Evolutionary conservation across 2,113 vertebrate genomes (phyloP), one percentile per base, ranked within the genome.

Genomic region (Cyprinus carpio): DNA sequence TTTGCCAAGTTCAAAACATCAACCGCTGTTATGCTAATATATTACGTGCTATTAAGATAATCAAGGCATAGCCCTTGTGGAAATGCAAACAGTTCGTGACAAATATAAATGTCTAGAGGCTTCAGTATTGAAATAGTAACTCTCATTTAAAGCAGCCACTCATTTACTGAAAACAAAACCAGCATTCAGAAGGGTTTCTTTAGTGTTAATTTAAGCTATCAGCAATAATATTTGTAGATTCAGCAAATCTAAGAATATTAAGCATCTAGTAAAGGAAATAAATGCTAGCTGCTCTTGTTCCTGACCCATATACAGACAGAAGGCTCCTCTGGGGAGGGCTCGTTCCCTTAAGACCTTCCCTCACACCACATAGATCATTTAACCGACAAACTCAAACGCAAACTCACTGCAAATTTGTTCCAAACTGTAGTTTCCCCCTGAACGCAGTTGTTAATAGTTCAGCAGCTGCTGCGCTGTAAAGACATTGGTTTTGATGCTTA

Each of bases 221-320:
- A 23, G 34, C 67, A 37, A 37, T 37, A 6, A 37, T 71, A 71
- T 71, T 10, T 54, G n/a, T 31, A 76, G 25, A 54, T 29, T 76
- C 46, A 76, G 27, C 25, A 76, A 20, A 31, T 29, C 8, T n/a
- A 25, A 79, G 31, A 10, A 40, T 7, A 79, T 62, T 62, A 80
- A n/a, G 46, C 49, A 56, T 20, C 46, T 56, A 31, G 23, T 43
- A 80, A 37, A 37, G 29, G 8, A 81, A 81, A 56, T 4, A 25
- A 71, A 82, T 71, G 81, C 46, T 27, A 4, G 43, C n/a, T 64
- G 15, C 13, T 77, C n/a, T 12, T 29, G n/a, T 54, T 54, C n/a
- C 18, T 85, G 84, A 80, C 64, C 75, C 76, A 85, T 40, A 85
- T 85, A 58, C 51, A 79, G 64, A 67, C 64, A 72, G 84, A 43